These are phyloP conservation scores for Jacana jacana DNA, from an alignment of 2,113 vertebrate genomes.

Conservation along the genomic window DNA sequence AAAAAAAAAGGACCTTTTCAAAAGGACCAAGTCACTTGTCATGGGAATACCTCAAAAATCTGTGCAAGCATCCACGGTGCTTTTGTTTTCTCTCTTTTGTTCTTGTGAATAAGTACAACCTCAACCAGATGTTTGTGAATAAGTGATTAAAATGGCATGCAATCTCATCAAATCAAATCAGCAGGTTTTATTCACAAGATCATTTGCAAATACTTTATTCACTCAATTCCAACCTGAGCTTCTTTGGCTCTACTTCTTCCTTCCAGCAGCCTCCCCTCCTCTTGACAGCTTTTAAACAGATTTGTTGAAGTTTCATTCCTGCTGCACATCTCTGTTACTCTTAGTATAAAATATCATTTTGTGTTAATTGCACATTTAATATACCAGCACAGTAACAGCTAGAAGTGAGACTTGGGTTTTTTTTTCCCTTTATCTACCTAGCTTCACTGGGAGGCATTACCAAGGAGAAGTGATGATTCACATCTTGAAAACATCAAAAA, in stretches of 20 bases:
- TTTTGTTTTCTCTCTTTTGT: background rate
- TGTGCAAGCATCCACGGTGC: background rate
- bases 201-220: background rate
- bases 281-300: background rate
- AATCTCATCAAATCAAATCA: constrained; percentile 9
- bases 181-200: constrained; percentile 10
- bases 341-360: background rate
- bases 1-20: background rate
- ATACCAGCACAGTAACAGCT: background rate
- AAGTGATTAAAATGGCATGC: background rate
- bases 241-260: background rate
- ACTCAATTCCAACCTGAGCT: background rate
- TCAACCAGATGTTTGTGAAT: background rate
- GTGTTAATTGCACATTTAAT: background rate
- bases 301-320: background rate
- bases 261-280: background rate
- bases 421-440: background rate
- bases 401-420: background rate
- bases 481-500: background rate
- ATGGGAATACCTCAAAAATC: background rate
- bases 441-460: background rate
- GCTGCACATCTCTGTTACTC: background rate
- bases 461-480: background rate
- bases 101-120: constrained; percentile 19
- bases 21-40: background rate